Base-by-base conservation (phyloP, 23 tunicate genomes). In the Corella eumyota region DNA sequence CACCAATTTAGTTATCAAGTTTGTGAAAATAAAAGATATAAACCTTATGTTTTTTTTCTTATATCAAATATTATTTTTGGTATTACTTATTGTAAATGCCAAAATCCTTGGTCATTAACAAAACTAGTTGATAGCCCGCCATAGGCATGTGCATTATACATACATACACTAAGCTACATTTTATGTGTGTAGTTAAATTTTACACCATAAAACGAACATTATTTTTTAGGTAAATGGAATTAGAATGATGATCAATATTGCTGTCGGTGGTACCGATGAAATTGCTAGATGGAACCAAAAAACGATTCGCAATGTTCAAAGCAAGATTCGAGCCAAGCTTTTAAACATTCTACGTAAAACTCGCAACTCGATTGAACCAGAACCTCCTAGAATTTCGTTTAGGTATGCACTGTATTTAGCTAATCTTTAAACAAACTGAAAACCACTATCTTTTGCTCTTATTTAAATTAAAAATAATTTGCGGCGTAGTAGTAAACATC, bases 201-300 rank as follows among this genome's bases (percentile, higher is more conserved):
- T n/a, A n/a, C n/a, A n/a, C n/a, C n/a, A 6, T 29, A 57, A 27
- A 57, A 3, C 26, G 22, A 4, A 48, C 22, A 2, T 1, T 30
- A 5, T 33, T 11, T 32, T 36, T 32, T 58, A 71, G 65, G 73
- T 81, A 28, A 82, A 82, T 69, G 58, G 70, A 6, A 44, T 82
- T 4, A 54, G 92, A 32, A 82, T 82, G 92, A 36, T 32, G 35
- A 82, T 82, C 25, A 82, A 82, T 34, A 61, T 82, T 40, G 34
- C 72, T 28, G 92, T 74, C 27, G 92, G 92, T 3, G 36, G 76
- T 17, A 68, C 45, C 6, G 74, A 66, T 0, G 68, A 66, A 33
- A 58, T 56, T 24, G 72, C 60, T 6, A 24, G 37, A 21, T 74
- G 75, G 76, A 69, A 81, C 55, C 71, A 44, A 22, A 11, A 45